Evolutionary conservation across 1,140 invertebrate genomes (phyloP), one percentile per base, ranked within the genome.

Genomic region (Aphelenchoides fujianensis): DNA sequence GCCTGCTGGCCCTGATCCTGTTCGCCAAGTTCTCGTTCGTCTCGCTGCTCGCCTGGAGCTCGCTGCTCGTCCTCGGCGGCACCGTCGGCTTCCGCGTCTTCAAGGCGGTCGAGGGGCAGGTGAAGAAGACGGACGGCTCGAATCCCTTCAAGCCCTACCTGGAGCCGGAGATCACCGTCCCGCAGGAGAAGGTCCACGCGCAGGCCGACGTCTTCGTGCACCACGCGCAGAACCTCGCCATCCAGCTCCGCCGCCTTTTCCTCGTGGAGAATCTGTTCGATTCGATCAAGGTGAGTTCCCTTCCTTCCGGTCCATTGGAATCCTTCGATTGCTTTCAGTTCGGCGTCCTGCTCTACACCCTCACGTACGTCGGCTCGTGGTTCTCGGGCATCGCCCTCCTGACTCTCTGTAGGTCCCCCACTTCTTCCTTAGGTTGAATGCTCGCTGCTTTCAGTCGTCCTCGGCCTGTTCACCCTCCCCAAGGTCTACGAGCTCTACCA

Each of bases 401-500:
- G 23, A 63, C 70, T 12, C 32, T 79, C 1, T 82, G 74, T 76
- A 73, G 67, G 74, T 71, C 74, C 30, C 7, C 12, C 23, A 37
- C 30, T n/a, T 23, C 52, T n/a, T 34, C 0, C 19, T 31, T 28
- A 28, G 7, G 16, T 16, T 30, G 16, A 70, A 71, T 73, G 23
- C 48, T 36, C n/a, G 5, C 57, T 52, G 16, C 79, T 88, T 89
- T 36, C 86, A 95, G 93, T 90, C 80, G 92, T 94, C 85, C 89
- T 97, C 76, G 91, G 90, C 72, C 88, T 96, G 74, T 98, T 98
- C 89, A 92, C 94, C 73, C 88, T 97, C 85, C 95, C 95, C 30
- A 97, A 97, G 88, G 90, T 96, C 30, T 97, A 98, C 86, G 94
- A 97, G 88, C 92, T 92, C 86, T 96, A 98, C 89, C 93, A 97